A percentile compares a stretch with the other conserved stretches of the same genome.
Evolutionary conservation across 2,113 vertebrate species (phyloP).

Genomic region (Erythrolamprus reginae): DNA sequence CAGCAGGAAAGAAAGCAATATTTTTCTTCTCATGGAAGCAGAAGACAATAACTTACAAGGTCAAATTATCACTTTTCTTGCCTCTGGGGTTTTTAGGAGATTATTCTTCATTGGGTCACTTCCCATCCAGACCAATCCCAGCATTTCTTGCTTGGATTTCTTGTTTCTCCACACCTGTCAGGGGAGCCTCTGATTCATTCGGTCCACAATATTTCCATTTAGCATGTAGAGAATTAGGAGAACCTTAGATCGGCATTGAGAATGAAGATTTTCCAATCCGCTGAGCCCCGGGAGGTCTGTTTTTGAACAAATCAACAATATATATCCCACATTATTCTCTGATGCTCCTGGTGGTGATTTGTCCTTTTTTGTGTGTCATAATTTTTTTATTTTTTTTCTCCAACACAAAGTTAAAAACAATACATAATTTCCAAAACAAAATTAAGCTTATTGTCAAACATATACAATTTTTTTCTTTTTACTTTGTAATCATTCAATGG

Average conservation of each 20-base stretch:
- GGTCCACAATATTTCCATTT: neutral
- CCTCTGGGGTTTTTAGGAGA: neutral
- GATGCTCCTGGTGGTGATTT: neutral
- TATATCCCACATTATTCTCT: neutral
- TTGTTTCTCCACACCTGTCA: neutral
- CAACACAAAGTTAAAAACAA: too few species aligned
- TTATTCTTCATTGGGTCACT: neutral
- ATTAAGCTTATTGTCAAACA: too few species aligned
- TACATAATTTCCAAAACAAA: too few species aligned
- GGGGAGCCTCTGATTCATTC: neutral
- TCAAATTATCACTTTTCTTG: neutral
- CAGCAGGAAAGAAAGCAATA: neutral
- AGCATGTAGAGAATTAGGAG: neutral
- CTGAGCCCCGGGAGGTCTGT: neutral
- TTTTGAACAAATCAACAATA: constrained; percentile 1
- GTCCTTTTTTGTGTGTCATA: too few species aligned
- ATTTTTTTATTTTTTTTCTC: too few species aligned
- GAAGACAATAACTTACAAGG: neutral
- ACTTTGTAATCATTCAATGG: too few species aligned
- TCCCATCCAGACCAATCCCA: neutral
- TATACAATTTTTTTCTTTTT: too few species aligned
- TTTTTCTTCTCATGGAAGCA: neutral
- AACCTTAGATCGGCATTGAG: neutral
- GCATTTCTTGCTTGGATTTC: accelerated
- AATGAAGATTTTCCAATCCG: neutral